A percentile compares a stretch with the other conserved stretches of the same genome.
Evolutionary conservation across 2,888 invertebrate genomes (phyloP).

Genomic region (Kuschelorhynchus macadamiae): DNA sequence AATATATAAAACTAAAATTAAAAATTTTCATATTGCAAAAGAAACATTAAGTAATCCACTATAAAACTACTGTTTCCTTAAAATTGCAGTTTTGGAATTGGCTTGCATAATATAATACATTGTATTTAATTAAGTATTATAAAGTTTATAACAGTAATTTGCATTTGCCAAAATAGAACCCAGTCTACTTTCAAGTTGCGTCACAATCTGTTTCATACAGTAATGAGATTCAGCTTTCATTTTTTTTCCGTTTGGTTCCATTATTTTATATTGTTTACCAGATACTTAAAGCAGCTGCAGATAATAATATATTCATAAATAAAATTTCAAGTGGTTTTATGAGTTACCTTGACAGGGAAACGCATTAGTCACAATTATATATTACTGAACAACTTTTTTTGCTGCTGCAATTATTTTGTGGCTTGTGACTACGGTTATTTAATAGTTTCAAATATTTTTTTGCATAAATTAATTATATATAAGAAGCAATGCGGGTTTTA

Average conservation of each 20-base stretch:
- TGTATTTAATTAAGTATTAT: neutral
- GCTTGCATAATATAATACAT: neutral
- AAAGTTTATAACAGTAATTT: slow-evolving; percentile 19
- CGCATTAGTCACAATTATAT: slow-evolving; percentile 17
- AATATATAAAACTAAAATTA: too few species aligned
- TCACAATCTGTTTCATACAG: slow-evolving; percentile 19
- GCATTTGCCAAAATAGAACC: slow-evolving; percentile 31
- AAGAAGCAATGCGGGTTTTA: too few species aligned
- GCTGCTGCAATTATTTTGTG: slow-evolving; percentile 18
- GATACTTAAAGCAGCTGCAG: neutral
- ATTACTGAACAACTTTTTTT: slow-evolving; percentile 29
- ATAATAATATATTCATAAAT: slow-evolving; percentile 6
- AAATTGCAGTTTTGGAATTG: too few species aligned
- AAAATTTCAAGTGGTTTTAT: slow-evolving; percentile 27
- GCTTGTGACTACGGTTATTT: neutral
- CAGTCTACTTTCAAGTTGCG: slow-evolving; percentile 32
- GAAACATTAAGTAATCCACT: too few species aligned
- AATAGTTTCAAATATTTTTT: slow-evolving; percentile 12
- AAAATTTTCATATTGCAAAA: too few species aligned
- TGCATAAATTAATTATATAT: slow-evolving; percentile 11
- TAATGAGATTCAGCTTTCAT: slow-evolving; percentile 22
- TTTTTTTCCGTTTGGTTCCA: slow-evolving; percentile 19
- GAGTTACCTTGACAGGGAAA: slow-evolving; percentile 30
- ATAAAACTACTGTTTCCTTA: too few species aligned
- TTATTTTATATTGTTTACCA: slow-evolving; percentile 16